Evolutionary conservation across 2,113 vertebrate species (phyloP).

Genomic region (Dicaeum eximium): DNA sequence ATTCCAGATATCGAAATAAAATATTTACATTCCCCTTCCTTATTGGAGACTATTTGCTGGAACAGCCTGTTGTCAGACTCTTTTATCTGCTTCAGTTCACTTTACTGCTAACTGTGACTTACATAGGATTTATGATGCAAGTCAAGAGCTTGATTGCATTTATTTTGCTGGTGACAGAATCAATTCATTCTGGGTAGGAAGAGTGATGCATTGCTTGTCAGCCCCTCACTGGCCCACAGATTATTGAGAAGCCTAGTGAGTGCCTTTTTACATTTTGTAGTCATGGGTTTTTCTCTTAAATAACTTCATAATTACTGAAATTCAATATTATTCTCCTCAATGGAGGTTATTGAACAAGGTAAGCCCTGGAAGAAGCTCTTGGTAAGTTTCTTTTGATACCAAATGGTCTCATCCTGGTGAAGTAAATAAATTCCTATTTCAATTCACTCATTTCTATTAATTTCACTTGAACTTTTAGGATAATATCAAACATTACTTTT

Average conservation of each 20-base stretch:
- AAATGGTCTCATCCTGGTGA: not conserved
- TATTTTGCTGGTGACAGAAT: constrained; percentile 64
- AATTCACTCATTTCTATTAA: not conserved
- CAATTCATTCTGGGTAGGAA: constrained; percentile 39
- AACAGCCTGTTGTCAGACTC: not conserved
- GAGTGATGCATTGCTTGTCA: constrained; percentile 55
- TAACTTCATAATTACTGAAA: not conserved
- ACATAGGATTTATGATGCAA: constrained; percentile 59
- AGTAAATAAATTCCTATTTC: not conserved
- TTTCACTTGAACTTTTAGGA: not conserved
- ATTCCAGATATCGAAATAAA: not conserved
- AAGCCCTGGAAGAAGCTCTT: not conserved
- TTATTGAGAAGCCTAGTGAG: not conserved
- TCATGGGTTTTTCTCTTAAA: not conserved
- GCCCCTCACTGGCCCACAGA: not conserved
- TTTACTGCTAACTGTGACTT: constrained; percentile 29
- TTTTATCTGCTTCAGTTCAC: not conserved
- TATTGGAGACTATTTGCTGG: not conserved
- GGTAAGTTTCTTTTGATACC: not conserved
- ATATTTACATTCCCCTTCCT: not conserved
- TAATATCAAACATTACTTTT: constrained; percentile 4
- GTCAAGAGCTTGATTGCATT: constrained; percentile 63
- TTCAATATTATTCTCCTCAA: not conserved
- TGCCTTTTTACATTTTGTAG: not conserved
- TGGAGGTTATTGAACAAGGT: not conserved